Conservation (phyloP, 2,888 invertebrate genomes). For the Mallateleia sp. region DNA sequence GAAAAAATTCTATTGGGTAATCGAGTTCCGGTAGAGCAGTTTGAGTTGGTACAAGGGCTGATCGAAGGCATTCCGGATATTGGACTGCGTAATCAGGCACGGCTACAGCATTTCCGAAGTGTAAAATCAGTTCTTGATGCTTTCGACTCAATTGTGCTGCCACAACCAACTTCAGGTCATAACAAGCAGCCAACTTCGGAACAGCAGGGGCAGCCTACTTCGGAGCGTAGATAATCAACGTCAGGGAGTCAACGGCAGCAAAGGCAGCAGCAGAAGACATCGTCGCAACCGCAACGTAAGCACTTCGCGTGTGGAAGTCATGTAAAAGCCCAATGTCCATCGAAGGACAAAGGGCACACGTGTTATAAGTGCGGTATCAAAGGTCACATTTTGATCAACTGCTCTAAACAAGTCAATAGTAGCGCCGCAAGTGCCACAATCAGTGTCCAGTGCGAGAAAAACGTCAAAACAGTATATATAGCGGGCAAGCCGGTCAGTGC, state of each 20-base stretch:
- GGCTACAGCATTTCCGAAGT: neutral
- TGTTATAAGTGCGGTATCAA: neutral
- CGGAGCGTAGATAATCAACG: neutral
- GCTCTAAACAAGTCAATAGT: neutral
- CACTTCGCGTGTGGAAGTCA: neutral
- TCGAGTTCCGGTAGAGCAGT: neutral
- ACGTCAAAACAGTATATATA: neutral
- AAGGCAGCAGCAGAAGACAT: neutral
- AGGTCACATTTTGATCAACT: neutral
- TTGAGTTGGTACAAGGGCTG: neutral
- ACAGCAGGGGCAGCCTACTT: neutral
- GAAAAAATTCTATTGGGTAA: slow-evolving; percentile 24
- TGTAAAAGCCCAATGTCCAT: neutral
- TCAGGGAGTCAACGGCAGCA: neutral
- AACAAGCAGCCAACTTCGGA: neutral
- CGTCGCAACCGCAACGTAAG: neutral
- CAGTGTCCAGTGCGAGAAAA: neutral
- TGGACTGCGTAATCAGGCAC: neutral
- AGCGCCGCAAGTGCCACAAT: neutral
- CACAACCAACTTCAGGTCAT: neutral
- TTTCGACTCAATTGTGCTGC: neutral
- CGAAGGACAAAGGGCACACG: neutral
- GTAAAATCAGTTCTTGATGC: neutral
- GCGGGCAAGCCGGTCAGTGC: neutral
- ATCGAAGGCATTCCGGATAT: neutral